A percentile compares a stretch with the other conserved stretches of the same genome.
These are phyloP conservation scores for Diplosoma virens DNA, from an alignment of 23 tunicate species.

Conservation along the genomic window DNA sequence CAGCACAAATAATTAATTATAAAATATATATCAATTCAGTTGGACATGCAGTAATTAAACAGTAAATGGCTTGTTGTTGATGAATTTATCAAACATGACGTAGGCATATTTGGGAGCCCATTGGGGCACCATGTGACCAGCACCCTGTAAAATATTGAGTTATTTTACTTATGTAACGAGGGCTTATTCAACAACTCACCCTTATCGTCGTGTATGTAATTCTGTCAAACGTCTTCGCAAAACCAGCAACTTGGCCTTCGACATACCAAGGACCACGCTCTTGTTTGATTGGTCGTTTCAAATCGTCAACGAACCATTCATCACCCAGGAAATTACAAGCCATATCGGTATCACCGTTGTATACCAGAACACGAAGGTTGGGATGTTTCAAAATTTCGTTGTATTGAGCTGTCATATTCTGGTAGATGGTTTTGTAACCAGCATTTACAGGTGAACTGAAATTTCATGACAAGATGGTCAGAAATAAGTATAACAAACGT, in stretches of 20 bases:
- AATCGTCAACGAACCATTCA: conserved; percentile 63
- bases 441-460: background rate
- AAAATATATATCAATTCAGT: too few species aligned
- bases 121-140: conserved; percentile 98
- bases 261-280: conserved; percentile 71
- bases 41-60: too few species aligned
- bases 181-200: too few species aligned
- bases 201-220: conserved; percentile 77
- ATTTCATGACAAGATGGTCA: too few species aligned
- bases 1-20: too few species aligned
- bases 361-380: conserved; percentile 44
- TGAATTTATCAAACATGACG: conserved; percentile 80
- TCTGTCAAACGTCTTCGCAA: conserved; percentile 33
- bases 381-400: conserved; percentile 20
- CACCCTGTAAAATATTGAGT: conserved; percentile 76
- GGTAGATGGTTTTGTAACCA: conserved; percentile 17
- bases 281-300: conserved; percentile 17
- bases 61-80: conserved; percentile 54
- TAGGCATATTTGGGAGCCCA: conserved; percentile 87
- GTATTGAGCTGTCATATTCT: conserved; percentile 47
- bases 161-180: too few species aligned
- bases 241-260: conserved; percentile 78
- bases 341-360: conserved; percentile 92
- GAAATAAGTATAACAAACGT: too few species aligned
- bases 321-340: conserved; percentile 84